Evolutionary conservation across 2,797 vertebrate species (phyloP), one percentile per base, ranked within the genome.

Genomic region (Lagocephalus sceleratus): DNA sequence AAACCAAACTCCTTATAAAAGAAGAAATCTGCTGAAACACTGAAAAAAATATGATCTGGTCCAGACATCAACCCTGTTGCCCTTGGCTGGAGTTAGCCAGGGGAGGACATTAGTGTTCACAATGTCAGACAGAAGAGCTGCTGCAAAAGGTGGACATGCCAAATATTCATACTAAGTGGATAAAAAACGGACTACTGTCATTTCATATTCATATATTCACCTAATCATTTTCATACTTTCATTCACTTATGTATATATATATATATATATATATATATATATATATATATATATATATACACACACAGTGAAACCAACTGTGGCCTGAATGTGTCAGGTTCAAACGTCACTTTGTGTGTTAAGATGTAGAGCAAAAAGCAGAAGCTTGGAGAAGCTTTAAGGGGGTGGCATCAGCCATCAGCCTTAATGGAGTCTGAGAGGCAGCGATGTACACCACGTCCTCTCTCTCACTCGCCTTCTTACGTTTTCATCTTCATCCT

Each of bases 241-340:
- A n/a, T n/a, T n/a, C n/a, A n/a, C n/a, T 32, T 11, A 41, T n/a
- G 17, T 5, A 41, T 9, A 41, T 19, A 15, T 14, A 15, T 40
- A 12, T 40, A 16, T 40, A 5, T 40, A 16, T 40, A 7, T 40
- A 16, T 15, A 40, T 17, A 40, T 15, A 6, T 7, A 35, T 35
- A 35, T 12, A 42, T 35, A 45, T 63, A 48, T 21, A 12, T 0
- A 55, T 56, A 63, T 63, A 47, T 21, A n/a, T 65, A 61, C 19
- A 32, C 84, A 73, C 79, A 58, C 63, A 75, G 73, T 78, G 75
- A 79, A 82, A 85, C 68, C 73, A 82, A 75, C 71, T 64, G 56
- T 83, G 82, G 69, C 82, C 85, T 83, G 72, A 85, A 83, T 87
- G 76, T 86, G 84, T 88, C 85, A 85, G 70, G 78, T 81, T 75